A percentile compares a stretch with the other conserved stretches of the same genome.
phyloP scores from a whole-genome alignment of 2,888 invertebrate species.

The Apantesis nais region DNA sequence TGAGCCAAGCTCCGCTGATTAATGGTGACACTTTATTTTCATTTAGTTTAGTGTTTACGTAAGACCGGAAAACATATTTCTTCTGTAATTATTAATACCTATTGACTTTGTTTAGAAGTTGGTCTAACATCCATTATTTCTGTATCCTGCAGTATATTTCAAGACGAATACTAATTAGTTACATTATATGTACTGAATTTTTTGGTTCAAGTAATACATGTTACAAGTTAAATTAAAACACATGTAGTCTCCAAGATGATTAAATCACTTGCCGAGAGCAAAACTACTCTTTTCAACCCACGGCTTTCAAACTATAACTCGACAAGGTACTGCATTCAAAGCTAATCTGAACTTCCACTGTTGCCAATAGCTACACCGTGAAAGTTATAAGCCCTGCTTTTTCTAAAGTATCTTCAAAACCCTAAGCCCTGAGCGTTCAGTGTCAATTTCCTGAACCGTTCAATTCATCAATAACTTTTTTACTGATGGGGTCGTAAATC shows the following conservation, averaged over 20 bases:
- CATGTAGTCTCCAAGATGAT: background rate
- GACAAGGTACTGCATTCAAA: too few species aligned
- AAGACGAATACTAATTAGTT: background rate
- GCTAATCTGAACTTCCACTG: too few species aligned
- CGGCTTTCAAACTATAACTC: too few species aligned
- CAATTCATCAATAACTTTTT: too few species aligned
- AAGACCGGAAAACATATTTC: constrained; percentile 39
- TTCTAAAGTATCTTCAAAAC: too few species aligned
- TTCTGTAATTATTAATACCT: constrained; percentile 29
- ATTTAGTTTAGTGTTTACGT: constrained; percentile 55
- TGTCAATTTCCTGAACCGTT: too few species aligned
- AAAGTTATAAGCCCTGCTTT: too few species aligned
- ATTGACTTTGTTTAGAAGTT: background rate
- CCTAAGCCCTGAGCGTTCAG: too few species aligned
- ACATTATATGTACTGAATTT: background rate
- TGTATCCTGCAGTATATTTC: background rate
- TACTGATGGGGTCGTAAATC: too few species aligned
- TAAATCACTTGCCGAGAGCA: background rate
- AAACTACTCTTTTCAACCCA: background rate
- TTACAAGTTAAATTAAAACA: background rate
- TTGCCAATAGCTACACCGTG: too few species aligned
- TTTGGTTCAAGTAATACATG: background rate
- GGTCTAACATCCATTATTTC: background rate
- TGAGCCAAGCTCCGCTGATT: constrained; percentile 63
- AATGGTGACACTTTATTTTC: constrained; percentile 72